Base-by-base conservation (phyloP, 2,888 invertebrate genomes). In the Orthosia incerta region DNA sequence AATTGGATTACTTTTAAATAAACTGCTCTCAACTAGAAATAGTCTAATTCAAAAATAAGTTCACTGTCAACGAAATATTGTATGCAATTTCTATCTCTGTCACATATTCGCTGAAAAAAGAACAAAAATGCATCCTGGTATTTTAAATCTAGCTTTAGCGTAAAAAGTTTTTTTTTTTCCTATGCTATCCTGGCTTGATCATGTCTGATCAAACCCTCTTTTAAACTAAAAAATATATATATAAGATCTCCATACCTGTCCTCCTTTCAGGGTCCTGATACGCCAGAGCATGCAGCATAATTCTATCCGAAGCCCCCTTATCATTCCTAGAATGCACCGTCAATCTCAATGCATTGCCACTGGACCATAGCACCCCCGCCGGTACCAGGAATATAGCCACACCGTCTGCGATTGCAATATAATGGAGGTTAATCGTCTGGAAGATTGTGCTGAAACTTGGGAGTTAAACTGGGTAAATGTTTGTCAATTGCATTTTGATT, bases 241-340 rank as follows among this genome's bases (percentile, higher is more conserved):
- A 55, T 20, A 7, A 31, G 20, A 4, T 48, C 3, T 4, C 13
- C 9, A 48, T 95, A 98, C 98, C 98, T 94, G 98, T 97, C 89
- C 98, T 97, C 91, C 98, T 98, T 92, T 98, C 98, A 64, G 98
- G 98, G 92, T 98, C 98, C 92, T 98, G 98, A 89, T 98, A 97
- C 86, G 98, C 97, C 78, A 98, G 97, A 87, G 98, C 98, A 90
- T 98, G 98, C 78, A 99, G 95, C 75, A 98, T 97, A 86, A 98
- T 97, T 79, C 97, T 97, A 85, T 98, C 98, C 79, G 98, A 98
- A 73, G 97, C 97, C 63, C 99, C 99, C 93, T 99, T 99, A 84
- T 98, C 98, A 93, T 99, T 99, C 85, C 97, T 97, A 64, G 98
- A 98, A 82, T 95, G 94, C 12, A 96, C 95, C 18, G 94, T 92